Percentiles rank a stretch among this genome's conserved stretches.
phyloP scores from a whole-genome alignment of 2,888 invertebrate genomes.

The Caenorhabditis imperialis region DNA sequence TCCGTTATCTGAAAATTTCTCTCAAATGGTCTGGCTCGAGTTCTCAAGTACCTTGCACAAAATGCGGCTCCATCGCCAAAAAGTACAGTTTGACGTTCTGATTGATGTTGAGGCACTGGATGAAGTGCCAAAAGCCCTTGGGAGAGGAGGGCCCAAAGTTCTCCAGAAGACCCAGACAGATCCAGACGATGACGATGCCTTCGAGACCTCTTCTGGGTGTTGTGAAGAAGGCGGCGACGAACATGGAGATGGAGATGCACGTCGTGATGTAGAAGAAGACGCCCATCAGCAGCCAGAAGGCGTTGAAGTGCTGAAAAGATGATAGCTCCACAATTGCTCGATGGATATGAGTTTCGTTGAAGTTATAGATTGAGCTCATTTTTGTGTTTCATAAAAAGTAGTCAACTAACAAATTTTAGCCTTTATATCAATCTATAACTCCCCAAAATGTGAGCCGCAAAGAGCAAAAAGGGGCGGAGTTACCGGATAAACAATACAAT shows the following conservation, averaged over 20 bases:
- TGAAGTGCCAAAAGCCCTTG: constrained; percentile 12
- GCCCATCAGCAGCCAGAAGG: constrained; percentile 24
- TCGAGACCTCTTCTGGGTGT: constrained; percentile 28
- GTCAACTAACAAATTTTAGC: too few species aligned
- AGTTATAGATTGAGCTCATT: too few species aligned
- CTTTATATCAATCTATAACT: too few species aligned
- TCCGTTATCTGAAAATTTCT: constrained; percentile 10
- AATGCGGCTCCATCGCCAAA: constrained; percentile 23
- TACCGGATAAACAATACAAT: constrained; percentile 11
- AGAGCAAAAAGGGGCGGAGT: too few species aligned
- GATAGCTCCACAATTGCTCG: not conserved
- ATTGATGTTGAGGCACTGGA: constrained; percentile 16
- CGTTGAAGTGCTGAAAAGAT: constrained; percentile 11
- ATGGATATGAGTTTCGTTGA: too few species aligned
- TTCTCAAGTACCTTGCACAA: constrained; percentile 22
- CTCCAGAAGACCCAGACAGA: not conserved
- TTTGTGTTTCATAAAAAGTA: too few species aligned
- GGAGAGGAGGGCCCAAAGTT: not conserved
- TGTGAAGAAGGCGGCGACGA: constrained; percentile 20
- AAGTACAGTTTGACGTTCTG: constrained; percentile 10
- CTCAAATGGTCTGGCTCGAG: too few species aligned
- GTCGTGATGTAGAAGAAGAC: constrained; percentile 22
- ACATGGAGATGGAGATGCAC: constrained; percentile 18
- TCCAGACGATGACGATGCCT: constrained; percentile 7
- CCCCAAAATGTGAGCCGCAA: too few species aligned